Percentiles rank a stretch among this genome's conserved stretches.
Evolutionary conservation across 2,113 vertebrate genomes (phyloP).

Genomic region (Eretmodus cyanostictus): DNA sequence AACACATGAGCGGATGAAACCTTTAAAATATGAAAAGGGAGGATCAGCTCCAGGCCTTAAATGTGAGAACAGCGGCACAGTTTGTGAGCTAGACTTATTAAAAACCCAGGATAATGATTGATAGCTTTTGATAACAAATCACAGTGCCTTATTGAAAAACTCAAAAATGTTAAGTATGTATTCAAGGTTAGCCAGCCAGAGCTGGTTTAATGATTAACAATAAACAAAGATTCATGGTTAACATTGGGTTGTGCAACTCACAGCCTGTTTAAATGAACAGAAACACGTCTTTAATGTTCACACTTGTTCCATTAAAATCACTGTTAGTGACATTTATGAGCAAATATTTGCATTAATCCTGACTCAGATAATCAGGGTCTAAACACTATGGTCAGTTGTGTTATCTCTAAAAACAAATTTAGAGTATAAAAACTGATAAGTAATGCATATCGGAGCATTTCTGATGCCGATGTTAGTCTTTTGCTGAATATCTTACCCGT

Average conservation of each 20-base stretch:
- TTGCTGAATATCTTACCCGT: neutral
- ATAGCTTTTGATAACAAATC: neutral
- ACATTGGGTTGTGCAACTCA: conserved; percentile 34
- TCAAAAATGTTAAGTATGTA: conserved; percentile 21
- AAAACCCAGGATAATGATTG: neutral
- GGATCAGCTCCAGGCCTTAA: neutral
- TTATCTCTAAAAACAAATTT: neutral
- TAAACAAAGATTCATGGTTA: conserved; percentile 34
- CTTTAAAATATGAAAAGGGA: neutral
- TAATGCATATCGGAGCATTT: neutral
- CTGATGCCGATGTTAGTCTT: neutral
- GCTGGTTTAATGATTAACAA: conserved; percentile 61
- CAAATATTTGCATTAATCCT: conserved; percentile 28
- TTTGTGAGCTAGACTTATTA: neutral
- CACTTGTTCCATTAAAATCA: conserved; percentile 4
- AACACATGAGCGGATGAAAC: neutral
- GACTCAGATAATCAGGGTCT: neutral
- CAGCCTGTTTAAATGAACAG: neutral
- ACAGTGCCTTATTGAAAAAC: neutral
- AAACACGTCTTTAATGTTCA: conserved; percentile 52
- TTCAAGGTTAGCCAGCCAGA: conserved; percentile 3
- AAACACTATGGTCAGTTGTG: neutral
- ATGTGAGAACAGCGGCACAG: neutral
- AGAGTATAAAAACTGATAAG: neutral
- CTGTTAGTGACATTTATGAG: neutral